phyloP scores from a whole-genome alignment of 2,797 vertebrate species.

The Sebastes umbrosus region DNA sequence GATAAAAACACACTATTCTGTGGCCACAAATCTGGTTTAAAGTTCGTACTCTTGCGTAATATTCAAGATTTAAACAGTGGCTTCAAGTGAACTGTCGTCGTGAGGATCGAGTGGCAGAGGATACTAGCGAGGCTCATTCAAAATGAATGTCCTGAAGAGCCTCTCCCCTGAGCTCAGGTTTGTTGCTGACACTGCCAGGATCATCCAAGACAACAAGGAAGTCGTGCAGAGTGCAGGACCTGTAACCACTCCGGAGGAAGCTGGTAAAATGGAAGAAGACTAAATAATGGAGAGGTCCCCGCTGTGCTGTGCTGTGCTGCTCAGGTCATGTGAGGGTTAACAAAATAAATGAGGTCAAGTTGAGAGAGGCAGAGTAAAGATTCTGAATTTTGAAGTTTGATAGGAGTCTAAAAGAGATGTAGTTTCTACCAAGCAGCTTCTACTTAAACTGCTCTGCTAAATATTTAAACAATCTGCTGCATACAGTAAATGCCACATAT shows the following conservation, averaged over 20 bases:
- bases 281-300: constrained; percentile 57
- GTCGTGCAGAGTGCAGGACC: constrained; percentile 27
- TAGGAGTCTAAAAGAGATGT: background rate
- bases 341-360: constrained; percentile 59
- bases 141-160: constrained; percentile 72
- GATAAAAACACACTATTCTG: constrained; percentile 6
- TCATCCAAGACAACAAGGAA: constrained; percentile 40
- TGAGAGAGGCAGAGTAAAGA: constrained; percentile 16
- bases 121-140: constrained; percentile 68
- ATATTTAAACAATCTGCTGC: constrained; percentile 3
- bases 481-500: background rate
- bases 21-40: background rate
- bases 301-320: constrained; percentile 12
- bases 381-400: background rate
- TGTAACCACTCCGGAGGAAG: constrained; percentile 51
- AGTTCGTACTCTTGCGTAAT: background rate
- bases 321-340: constrained; percentile 27
- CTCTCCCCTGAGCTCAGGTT: constrained; percentile 59
- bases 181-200: constrained; percentile 42
- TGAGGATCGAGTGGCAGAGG: constrained; percentile 55
- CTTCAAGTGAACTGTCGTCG: constrained; percentile 35
- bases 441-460: background rate
- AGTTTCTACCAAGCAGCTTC: background rate
- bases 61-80: background rate
- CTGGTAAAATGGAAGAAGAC: constrained; percentile 34